phyloP scores from a whole-genome alignment of 1,140 invertebrate genomes.

The Penaeus vannamei region DNA sequence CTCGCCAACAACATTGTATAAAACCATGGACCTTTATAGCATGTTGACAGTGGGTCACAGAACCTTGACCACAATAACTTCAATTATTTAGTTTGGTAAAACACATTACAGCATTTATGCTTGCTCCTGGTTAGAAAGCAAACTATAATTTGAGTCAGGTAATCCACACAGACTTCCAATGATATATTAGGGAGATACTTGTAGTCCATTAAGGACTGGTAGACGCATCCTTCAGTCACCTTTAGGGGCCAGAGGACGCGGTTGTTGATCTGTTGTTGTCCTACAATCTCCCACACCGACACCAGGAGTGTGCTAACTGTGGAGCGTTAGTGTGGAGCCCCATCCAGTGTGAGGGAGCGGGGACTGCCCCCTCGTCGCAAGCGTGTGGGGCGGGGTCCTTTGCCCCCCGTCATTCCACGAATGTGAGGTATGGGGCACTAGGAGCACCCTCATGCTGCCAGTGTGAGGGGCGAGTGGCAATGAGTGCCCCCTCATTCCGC shows the following conservation, averaged over 20 bases:
- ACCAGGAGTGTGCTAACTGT: conserved; percentile 48
- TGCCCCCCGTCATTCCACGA: no score
- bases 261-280: conserved; percentile 44
- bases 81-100: conserved; percentile 61
- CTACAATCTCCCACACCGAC: conserved; percentile 43
- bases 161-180: conserved; percentile 17
- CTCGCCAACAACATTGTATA: conserved; percentile 65
- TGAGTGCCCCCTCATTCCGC: conserved; percentile 31
- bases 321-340: conserved; percentile 58
- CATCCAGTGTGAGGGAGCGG: not conserved
- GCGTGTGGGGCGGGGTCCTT: no score
- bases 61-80: conserved; percentile 60
- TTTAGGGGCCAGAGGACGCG: conserved; percentile 18
- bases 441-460: no score
- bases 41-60: conserved; percentile 62
- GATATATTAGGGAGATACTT: not conserved
- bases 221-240: conserved; percentile 34
- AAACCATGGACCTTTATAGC: conserved; percentile 62
- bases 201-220: conserved; percentile 10
- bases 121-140: conserved; percentile 44
- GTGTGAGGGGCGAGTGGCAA: conserved; percentile 42
- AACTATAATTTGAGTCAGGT: conserved; percentile 32
- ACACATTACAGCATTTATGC: conserved; percentile 49
- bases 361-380: no score
- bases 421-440: no score